Conservation (phyloP, 1,140 invertebrate genomes). For the Cyphomyrmex costatus region DNA sequence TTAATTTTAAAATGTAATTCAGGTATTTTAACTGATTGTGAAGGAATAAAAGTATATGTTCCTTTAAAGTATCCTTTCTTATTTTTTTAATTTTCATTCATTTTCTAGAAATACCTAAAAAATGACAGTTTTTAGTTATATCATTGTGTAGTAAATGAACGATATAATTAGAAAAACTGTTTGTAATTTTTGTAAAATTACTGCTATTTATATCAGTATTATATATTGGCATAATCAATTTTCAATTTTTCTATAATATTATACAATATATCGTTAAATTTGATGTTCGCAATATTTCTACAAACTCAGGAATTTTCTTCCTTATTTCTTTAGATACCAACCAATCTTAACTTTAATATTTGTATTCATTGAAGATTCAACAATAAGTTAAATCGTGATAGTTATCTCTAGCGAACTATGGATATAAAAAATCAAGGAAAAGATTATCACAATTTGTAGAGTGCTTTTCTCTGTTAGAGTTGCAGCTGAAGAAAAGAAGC, state of each 20-base stretch:
- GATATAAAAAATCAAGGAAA: background rate
- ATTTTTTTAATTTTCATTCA: too few relatives aligned
- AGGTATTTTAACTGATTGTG: too few relatives aligned
- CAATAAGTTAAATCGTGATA: background rate
- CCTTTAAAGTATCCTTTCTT: too few relatives aligned
- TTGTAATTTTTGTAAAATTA: background rate
- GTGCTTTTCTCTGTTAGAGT: background rate
- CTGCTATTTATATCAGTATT: background rate
- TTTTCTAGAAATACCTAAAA: too few relatives aligned
- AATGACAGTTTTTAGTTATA: too few relatives aligned
- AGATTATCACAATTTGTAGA: background rate
- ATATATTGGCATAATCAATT: slow-evolving; percentile 5
- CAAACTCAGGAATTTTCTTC: background rate
- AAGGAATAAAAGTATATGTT: too few relatives aligned
- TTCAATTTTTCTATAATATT: background rate
- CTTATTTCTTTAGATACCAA: background rate
- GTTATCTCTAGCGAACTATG: background rate
- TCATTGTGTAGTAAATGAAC: too few relatives aligned
- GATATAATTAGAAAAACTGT: background rate
- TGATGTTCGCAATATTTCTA: background rate
- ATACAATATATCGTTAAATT: background rate
- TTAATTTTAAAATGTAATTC: too few relatives aligned
- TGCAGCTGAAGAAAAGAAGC: background rate
- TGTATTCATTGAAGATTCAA: background rate
- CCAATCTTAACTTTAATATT: background rate